Percentiles rank a stretch among this genome's conserved stretches.
Evolutionary conservation across 2,113 vertebrate species (phyloP).

Genomic region (Tamias sibiricus): DNA sequence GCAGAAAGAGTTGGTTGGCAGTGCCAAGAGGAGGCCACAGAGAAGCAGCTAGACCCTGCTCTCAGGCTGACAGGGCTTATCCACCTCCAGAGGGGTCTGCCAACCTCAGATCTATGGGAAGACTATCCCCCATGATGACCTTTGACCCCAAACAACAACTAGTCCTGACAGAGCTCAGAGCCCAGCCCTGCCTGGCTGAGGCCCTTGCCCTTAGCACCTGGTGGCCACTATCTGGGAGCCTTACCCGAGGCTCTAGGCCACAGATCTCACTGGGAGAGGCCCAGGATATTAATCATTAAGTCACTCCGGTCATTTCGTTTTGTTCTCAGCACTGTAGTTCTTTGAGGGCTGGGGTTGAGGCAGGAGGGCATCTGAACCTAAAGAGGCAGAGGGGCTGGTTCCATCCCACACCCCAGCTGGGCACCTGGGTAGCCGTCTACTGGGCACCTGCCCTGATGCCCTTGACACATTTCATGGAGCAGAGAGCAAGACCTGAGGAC

Average conservation of each 20-base stretch:
- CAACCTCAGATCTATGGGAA: neutral
- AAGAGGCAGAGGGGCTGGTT: neutral
- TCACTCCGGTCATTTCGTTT: neutral
- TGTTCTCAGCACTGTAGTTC: neutral
- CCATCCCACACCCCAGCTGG: rapidly evolving
- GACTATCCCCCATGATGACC: neutral
- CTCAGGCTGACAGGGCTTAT: neutral
- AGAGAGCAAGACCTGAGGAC: neutral
- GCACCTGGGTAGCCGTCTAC: neutral
- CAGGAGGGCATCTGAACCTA: neutral
- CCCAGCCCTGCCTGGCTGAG: neutral
- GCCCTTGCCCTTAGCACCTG: too few species aligned
- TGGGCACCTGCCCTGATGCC: neutral
- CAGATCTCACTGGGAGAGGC: neutral
- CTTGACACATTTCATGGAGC: neutral
- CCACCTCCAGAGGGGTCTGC: neutral
- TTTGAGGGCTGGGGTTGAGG: neutral
- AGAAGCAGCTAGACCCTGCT: neutral
- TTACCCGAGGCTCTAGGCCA: neutral
- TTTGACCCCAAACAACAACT: neutral
- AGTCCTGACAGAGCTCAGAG: neutral
- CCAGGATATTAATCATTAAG: slow-evolving; percentile 23
- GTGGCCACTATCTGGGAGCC: neutral
- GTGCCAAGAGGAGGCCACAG: rapidly evolving
- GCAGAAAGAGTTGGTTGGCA: too few species aligned